Evolutionary conservation across 2,888 invertebrate species (phyloP).

Genomic region (Augochlorella aurata): DNA sequence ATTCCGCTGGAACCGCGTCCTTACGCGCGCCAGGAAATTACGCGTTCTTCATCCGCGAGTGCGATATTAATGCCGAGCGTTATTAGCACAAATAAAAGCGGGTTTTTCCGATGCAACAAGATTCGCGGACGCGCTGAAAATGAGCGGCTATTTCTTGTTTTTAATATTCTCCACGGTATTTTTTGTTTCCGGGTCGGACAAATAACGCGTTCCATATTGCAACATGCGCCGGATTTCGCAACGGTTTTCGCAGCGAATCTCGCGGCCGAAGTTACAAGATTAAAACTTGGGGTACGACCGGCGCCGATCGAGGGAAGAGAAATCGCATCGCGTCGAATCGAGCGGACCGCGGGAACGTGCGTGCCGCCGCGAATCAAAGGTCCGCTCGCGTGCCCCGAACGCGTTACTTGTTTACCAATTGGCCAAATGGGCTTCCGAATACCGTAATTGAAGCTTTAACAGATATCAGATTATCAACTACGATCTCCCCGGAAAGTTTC

Average conservation of each 20-base stretch:
- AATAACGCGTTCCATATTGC: background rate
- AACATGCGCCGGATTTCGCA: background rate
- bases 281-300: background rate
- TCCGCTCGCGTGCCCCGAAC: conserved; percentile 28
- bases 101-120: background rate
- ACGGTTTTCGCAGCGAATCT: background rate
- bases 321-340: background rate
- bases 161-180: background rate
- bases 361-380: conserved; percentile 19
- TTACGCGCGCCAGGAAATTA: background rate
- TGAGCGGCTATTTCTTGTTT: background rate
- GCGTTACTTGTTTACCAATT: conserved; percentile 46
- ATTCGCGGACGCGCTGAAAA: background rate
- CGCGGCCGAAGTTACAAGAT: background rate
- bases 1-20: background rate
- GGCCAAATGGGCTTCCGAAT: conserved; percentile 38
- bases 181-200: background rate
- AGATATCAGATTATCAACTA: conserved; percentile 52
- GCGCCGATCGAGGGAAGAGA: background rate
- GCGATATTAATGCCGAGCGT: background rate
- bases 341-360: background rate
- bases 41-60: background rate
- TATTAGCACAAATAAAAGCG: background rate
- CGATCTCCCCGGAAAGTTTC: conserved; percentile 37
- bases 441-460: conserved; percentile 56